Conservation (phyloP, 1,140 invertebrate species). For the Trinorchestia longiramus region DNA sequence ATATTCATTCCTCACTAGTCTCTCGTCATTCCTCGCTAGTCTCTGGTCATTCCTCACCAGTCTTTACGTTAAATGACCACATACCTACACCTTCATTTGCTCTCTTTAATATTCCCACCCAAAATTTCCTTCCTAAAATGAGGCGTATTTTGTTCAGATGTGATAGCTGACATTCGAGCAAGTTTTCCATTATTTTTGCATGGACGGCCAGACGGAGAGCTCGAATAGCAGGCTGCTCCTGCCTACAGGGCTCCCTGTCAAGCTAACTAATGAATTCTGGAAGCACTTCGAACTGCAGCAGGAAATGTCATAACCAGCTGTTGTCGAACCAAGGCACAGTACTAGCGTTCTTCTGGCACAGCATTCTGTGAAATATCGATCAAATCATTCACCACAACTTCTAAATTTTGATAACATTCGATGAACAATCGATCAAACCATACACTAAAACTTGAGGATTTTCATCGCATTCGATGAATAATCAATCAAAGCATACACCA, state of each 20-base stretch:
- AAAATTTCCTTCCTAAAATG: background rate
- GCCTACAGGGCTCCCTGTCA: conserved; percentile 28
- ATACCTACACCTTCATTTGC: background rate
- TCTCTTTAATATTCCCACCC: background rate
- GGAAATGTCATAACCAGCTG: conserved; percentile 48
- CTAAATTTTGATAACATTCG: no score
- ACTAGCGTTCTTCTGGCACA: background rate
- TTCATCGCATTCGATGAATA: background rate
- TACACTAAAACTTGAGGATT: background rate
- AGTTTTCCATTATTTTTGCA: background rate
- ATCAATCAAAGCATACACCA: background rate
- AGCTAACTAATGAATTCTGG: conserved; percentile 53
- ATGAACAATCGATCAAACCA: background rate
- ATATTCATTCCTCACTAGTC: no score
- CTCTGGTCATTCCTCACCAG: no score
- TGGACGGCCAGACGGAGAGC: background rate
- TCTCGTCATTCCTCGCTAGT: no score
- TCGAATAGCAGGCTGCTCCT: conserved; percentile 15
- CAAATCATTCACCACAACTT: background rate
- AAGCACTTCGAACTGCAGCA: conserved; percentile 41
- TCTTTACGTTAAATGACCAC: no score
- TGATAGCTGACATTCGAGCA: background rate
- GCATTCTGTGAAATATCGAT: background rate
- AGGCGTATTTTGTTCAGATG: background rate
- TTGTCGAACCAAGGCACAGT: background rate